Conservation (phyloP, 2,888 invertebrate genomes). For the Atrina japonica region DNA sequence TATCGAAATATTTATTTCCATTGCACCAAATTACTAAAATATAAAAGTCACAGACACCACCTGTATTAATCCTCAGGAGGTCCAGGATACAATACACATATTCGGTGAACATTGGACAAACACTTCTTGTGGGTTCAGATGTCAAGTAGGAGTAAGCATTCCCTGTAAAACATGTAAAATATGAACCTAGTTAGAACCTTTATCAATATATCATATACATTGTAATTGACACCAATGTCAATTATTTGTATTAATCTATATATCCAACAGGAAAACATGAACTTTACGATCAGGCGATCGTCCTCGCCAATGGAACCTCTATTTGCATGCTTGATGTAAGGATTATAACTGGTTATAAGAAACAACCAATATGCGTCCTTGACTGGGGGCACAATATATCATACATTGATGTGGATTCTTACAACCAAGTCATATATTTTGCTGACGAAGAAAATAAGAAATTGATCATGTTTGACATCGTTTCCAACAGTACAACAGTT, state of each 20-base stretch:
- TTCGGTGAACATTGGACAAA: too few species aligned
- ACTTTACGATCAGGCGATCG: not conserved
- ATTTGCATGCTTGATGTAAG: constrained; percentile 18
- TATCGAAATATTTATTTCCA: too few species aligned
- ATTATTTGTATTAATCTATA: not conserved
- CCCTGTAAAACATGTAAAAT: too few species aligned
- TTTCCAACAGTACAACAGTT: not conserved
- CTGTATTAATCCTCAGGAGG: too few species aligned
- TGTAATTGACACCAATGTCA: not conserved
- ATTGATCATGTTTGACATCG: constrained; percentile 13
- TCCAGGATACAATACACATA: too few species aligned
- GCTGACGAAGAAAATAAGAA: constrained; percentile 1
- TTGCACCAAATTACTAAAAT: too few species aligned
- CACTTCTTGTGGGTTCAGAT: too few species aligned
- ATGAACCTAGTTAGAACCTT: not conserved
- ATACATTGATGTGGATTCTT: constrained; percentile 3
- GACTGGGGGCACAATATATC: constrained; percentile 6
- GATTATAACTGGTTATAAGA: not conserved
- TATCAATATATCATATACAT: not conserved
- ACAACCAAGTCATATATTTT: constrained; percentile 9
- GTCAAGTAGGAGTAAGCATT: too few species aligned
- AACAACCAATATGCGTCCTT: not conserved
- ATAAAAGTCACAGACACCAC: too few species aligned
- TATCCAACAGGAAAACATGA: not conserved
- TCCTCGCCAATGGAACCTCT: constrained; percentile 5